Percentiles rank a stretch among this genome's conserved stretches.
phyloP scores from a whole-genome alignment of 2,113 vertebrate species.

The Apteryx mantelli region DNA sequence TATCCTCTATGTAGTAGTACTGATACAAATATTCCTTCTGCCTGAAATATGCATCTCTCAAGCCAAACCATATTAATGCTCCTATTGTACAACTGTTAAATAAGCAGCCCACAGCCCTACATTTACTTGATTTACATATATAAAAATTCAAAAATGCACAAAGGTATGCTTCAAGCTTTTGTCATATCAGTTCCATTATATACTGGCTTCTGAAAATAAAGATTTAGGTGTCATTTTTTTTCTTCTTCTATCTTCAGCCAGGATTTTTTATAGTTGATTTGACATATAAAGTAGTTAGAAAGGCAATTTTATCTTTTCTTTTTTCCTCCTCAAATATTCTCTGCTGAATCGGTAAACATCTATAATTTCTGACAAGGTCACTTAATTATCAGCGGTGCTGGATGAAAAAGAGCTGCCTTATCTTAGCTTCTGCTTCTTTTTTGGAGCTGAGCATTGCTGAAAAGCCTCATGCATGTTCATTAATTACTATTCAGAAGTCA shows the following conservation, averaged over 20 bases:
- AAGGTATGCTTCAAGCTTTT: slow-evolving; percentile 16
- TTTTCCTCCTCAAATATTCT: neutral
- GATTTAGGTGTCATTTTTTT: neutral
- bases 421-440: neutral
- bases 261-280: neutral
- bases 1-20: neutral
- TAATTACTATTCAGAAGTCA: slow-evolving; percentile 38
- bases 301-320: neutral
- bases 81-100: neutral
- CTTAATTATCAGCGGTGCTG: slow-evolving; percentile 48
- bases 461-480: neutral
- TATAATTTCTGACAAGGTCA: slow-evolving; percentile 65
- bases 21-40: neutral
- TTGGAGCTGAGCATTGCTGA: neutral
- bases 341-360: slow-evolving; percentile 42
- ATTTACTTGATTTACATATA: neutral
- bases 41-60: neutral
- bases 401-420: neutral
- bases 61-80: neutral
- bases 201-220: neutral
- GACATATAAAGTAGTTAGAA: slow-evolving; percentile 21
- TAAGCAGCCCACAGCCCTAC: neutral
- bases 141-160: neutral
- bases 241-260: neutral
- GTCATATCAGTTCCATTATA: neutral